A percentile compares a stretch with the other conserved stretches of the same genome.
Conservation (phyloP, 2,888 invertebrate species). For the Brenthis ino region DNA sequence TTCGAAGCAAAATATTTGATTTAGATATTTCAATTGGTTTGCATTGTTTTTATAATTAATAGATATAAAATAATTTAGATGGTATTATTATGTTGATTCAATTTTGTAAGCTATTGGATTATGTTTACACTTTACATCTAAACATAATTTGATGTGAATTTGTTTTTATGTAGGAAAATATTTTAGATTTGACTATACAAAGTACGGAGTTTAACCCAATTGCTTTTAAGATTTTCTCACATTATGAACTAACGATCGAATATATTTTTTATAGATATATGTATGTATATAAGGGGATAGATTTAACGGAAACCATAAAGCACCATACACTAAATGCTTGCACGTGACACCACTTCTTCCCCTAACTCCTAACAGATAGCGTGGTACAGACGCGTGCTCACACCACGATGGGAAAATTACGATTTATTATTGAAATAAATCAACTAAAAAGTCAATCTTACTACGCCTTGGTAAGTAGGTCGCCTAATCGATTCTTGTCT, state of each 20-base stretch:
- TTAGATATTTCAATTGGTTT: constrained; percentile 19
- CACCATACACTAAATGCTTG: constrained; percentile 54
- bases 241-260: constrained; percentile 38
- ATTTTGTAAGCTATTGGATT: background rate
- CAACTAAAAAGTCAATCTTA: background rate
- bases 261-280: constrained; percentile 14
- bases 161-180: no score
- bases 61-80: background rate
- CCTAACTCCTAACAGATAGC: constrained; percentile 44
- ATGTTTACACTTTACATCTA: background rate
- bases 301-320: constrained; percentile 35
- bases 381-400: constrained; percentile 30
- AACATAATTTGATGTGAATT: background rate
- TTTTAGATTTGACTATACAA: no score
- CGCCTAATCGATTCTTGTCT: no score
- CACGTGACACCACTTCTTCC: constrained; percentile 71
- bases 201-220: no score
- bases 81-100: background rate
- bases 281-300: constrained; percentile 3
- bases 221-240: background rate
- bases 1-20: constrained; percentile 19
- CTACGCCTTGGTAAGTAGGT: no score
- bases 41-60: constrained; percentile 13
- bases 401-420: constrained; percentile 31
- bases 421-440: constrained; percentile 18